Percentiles rank a stretch among this genome's conserved stretches.
phyloP scores from a whole-genome alignment of 2,797 vertebrate genomes.

The Coilia nasus region DNA sequence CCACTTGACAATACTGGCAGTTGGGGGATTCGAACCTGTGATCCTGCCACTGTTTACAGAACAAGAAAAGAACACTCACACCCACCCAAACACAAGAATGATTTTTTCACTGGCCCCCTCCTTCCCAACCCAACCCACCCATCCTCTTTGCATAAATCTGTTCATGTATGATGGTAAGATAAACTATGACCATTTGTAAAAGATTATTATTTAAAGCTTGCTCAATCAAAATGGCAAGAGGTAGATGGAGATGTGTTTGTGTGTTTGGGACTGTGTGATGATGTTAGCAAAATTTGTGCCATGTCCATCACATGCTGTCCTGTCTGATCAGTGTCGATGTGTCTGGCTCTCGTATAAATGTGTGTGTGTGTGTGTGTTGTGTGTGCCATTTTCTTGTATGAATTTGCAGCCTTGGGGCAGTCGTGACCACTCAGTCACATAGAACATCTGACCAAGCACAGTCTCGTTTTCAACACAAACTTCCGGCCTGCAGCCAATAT shows the following conservation, averaged over 20 bases:
- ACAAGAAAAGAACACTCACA: neutral
- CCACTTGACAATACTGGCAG: too few species aligned
- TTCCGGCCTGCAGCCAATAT: neutral
- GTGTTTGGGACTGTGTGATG: neutral
- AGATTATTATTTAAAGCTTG: neutral
- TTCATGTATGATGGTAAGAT: neutral
- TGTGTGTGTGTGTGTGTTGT: neutral
- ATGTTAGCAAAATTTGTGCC: neutral
- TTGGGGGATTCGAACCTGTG: too few species aligned
- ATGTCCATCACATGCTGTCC: neutral
- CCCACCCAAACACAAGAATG: neutral
- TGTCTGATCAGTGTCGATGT: neutral
- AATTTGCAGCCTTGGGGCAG: neutral
- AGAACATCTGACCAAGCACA: neutral
- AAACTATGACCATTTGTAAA: neutral
- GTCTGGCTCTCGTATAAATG: constrained; percentile 1
- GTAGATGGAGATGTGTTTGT: neutral
- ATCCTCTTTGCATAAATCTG: neutral
- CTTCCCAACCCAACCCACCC: too few species aligned
- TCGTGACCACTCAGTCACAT: neutral
- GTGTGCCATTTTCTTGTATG: neutral
- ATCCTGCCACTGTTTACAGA: neutral
- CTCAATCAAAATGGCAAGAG: neutral
- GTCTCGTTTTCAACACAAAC: neutral
- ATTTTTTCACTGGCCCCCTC: neutral